Base-by-base conservation (phyloP, 2,113 vertebrate species). In the Lichenostomus cassidix region DNA sequence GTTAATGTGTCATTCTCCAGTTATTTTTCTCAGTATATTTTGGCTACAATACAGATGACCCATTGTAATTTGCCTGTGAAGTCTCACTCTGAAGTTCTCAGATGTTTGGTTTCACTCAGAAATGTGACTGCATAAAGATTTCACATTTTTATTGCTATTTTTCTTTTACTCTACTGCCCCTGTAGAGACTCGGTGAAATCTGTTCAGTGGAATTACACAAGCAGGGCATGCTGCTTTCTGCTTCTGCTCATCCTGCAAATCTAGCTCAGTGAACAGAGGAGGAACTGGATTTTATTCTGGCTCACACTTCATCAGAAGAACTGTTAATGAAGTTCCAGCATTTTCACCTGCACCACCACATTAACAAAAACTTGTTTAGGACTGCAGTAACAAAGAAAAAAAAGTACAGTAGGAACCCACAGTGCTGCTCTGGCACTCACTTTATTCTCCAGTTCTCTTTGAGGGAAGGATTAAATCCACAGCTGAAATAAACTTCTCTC, bases 381-480 rank as follows among this genome's bases (percentile, higher is more conserved):
- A 53, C 52, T 60, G 60, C 58, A 73, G 80, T 52, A 82, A 85
- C 41, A 71, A 84, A 91, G 78, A 88, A 82, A 41, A 68, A 22
- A 46, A 90, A 96, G 47, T 74, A 81, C 71, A 92, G 87, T n/a
- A 77, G 68, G 74, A 74, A 69, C 31, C 59, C 17, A 4, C 39
- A 29, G 71, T 42, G 33, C 83, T 89, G 50, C 60, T 74, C 60
- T 18, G 39, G 83, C 64, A 77, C 56, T 90, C 55, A 62, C 39
- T 90, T 85, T 81, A 86, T 93, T 60, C 42, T 64, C 84, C 75
- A 63, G 27, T 27, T 88, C 78, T 65, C 83, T 95, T 90, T 76
- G 85, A 96, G 90, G 83, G 49, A 92, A 93, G 90, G 83, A 96
- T 96, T 96, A 96, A 93, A 83, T 74, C 39, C 73, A 71, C 69